These are phyloP conservation scores for Porites australiensis DNA, from an alignment of 64 coral and sea anemone species.

Conservation along the genomic window DNA sequence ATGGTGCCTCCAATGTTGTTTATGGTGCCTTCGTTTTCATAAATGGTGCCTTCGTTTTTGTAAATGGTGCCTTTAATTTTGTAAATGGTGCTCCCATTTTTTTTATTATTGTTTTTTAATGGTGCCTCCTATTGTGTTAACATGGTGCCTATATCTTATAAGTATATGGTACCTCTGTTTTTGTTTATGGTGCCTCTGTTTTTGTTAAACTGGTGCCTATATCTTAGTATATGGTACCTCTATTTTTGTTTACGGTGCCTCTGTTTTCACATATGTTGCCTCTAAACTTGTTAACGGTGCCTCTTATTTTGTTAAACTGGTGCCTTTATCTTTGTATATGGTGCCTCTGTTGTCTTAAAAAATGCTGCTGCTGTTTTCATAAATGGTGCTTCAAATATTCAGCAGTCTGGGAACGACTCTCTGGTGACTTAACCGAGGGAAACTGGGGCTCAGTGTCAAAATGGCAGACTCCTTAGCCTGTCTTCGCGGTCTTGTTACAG, in stretches of 20 bases:
- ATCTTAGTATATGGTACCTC: slow-evolving; percentile 2
- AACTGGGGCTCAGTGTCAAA: slow-evolving; percentile 18
- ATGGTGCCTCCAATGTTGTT: slow-evolving; percentile 15
- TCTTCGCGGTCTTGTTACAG: slow-evolving; percentile 1
- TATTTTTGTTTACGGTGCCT: background rate
- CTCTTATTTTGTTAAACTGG: no score
- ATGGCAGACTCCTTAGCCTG: slow-evolving; percentile 17
- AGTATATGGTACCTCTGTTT: slow-evolving; percentile 6
- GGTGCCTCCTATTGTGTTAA: background rate
- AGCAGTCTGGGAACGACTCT: slow-evolving; percentile 43
- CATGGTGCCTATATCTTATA: no score
- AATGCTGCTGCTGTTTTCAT: no score
- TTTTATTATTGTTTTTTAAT: no score
- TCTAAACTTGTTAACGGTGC: no score
- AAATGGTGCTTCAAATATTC: background rate
- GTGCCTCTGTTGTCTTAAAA: no score
- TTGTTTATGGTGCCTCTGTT: background rate
- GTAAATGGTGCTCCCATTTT: slow-evolving; percentile 15
- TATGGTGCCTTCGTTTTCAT: background rate
- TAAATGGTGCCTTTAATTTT: slow-evolving; percentile 1
- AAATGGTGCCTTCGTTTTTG: slow-evolving; percentile 33
- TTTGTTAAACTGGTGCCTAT: background rate
- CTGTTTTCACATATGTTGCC: no score
- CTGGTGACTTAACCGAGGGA: slow-evolving; percentile 27
- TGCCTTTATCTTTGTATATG: no score